phyloP scores from a whole-genome alignment of 2,797 vertebrate species.

The Chrysocyon brachyurus region DNA sequence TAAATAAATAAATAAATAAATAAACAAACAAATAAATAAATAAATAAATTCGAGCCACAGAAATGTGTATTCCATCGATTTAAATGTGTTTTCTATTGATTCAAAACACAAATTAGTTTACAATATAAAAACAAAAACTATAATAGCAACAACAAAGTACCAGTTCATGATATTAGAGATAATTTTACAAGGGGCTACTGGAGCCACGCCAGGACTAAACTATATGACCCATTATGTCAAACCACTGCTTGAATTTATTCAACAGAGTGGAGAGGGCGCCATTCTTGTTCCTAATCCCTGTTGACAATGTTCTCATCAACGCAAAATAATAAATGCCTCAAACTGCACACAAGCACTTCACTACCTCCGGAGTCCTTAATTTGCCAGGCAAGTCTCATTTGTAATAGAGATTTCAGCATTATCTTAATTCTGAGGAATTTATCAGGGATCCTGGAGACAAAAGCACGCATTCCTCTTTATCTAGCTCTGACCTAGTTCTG shows the following conservation, averaged over 20 bases:
- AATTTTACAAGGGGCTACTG: fast-evolving
- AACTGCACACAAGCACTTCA: not conserved
- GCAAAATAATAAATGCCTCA: not conserved
- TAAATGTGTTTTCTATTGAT: not conserved
- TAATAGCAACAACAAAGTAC: not conserved
- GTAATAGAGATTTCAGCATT: not conserved
- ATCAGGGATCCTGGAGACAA: constrained; percentile 29
- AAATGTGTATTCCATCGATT: not conserved
- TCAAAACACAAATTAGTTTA: constrained; percentile 2
- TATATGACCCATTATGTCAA: not conserved
- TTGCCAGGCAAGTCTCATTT: not conserved
- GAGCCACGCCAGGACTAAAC: not conserved
- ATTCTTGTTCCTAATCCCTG: not conserved
- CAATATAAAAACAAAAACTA: not conserved
- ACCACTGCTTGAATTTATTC: not conserved
- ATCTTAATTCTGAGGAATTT: constrained; percentile 19
- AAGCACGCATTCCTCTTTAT: not conserved
- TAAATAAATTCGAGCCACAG: no score
- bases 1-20: no score
- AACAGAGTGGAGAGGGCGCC: no score
- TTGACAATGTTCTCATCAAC: not conserved
- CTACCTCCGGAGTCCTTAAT: not conserved
- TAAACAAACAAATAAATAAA: no score
- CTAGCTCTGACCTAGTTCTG: constrained; percentile 78
- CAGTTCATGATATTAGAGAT: not conserved